Base-by-base conservation (phyloP, 2,888 invertebrate species). In the Drosophila lutescens region DNA sequence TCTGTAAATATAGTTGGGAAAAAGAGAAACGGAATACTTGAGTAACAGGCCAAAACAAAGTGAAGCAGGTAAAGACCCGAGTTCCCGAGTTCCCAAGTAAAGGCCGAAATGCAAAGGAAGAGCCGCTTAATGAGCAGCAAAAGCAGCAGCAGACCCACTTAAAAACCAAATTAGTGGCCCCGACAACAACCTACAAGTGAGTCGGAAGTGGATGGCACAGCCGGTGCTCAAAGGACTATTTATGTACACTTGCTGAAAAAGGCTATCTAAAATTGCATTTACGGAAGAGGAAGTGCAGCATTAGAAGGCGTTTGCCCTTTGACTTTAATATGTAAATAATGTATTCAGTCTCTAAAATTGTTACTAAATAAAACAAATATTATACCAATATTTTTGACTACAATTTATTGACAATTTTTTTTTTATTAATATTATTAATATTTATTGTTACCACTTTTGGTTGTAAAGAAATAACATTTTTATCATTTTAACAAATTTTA, bases 1-100 rank as follows among this genome's bases (percentile, higher is more conserved):
- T 96, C 97, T 96, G 93, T 17, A 78, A 78, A 70, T 47, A 47
- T 47, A 47, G 26, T 26, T 9, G 9, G 8, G 8, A 4, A 68
- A 53, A 20, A 32, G 13, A n/a, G 51, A 71, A 71, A 57, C 36
- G 30, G 47, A 54, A 65, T 57, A 38, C 38, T 61, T 51, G 36
- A 75, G 66, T 56, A 66, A 50, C 51, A 56, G 47, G 43, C 34
- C 60, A 10, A 40, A 26, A 47, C 46, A 46, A 56, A 43, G 56
- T 43, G 20, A 51, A 12, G 26, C 23, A n/a, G 38, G 49, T 44
- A 41, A 58, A 44, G 23, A 30, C 26, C 26, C 4, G 6, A 20
- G 34, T 4, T 12, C 34, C 10, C 12, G 6, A 30, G 30, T 30
- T 8, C 34, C 34, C 10, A 15, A 15, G 26, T n/a, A 46, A 46